These are phyloP conservation scores for Boloria selene DNA, from an alignment of 2,888 invertebrate genomes.

Conservation along the genomic window DNA sequence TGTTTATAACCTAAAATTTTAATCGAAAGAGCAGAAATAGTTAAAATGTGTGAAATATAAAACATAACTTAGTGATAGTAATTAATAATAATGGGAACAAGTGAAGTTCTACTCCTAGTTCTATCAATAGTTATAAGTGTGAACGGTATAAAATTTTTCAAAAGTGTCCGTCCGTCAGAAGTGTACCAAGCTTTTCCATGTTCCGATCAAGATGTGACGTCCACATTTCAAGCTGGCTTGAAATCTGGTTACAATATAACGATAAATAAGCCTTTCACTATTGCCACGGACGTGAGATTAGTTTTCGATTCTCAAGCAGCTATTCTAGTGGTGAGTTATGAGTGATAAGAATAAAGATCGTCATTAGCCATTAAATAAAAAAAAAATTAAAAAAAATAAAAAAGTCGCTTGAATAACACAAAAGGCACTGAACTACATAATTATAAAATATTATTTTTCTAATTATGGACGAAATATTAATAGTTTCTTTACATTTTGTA, in stretches of 20 bases:
- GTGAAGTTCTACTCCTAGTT: constrained; percentile 7
- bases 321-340: constrained; percentile 21
- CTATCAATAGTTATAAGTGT: constrained; percentile 15
- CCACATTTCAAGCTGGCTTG: constrained; percentile 19
- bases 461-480: too few species aligned
- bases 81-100: constrained; percentile 4
- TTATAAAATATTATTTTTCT: too few species aligned
- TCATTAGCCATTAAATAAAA: not conserved
- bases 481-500: too few species aligned
- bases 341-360: not conserved
- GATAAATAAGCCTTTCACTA: constrained; percentile 14
- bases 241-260: constrained; percentile 32
- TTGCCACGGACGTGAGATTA: constrained; percentile 22
- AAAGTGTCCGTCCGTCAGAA: constrained; percentile 1
- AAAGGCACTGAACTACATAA: too few species aligned
- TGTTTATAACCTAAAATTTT: constrained; percentile 1
- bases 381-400: not conserved
- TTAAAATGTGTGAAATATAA: not conserved
- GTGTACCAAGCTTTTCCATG: constrained; percentile 20
- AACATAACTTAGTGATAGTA: not conserved
- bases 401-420: too few species aligned
- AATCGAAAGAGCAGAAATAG: not conserved
- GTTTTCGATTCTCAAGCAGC: constrained; percentile 31
- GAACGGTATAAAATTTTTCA: constrained; percentile 30
- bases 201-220: constrained; percentile 6